Evolutionary conservation across 1,140 invertebrate species (phyloP).

Genomic region (Achatina immaculata): DNA sequence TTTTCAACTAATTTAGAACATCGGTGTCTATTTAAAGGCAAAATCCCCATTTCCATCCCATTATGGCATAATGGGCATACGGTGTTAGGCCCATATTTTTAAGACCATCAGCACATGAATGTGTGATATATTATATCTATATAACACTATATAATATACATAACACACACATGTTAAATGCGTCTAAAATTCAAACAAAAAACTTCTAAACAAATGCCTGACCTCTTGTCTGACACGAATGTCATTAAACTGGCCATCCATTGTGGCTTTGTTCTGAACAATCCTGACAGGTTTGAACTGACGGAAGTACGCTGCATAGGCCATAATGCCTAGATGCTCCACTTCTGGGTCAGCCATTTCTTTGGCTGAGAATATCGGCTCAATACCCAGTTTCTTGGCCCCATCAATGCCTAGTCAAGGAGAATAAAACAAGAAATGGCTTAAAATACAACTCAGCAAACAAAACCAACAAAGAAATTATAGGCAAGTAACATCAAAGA

Average conservation of each 20-base stretch:
- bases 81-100: too few species aligned
- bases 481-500: background rate
- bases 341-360: constrained; percentile 95
- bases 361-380: constrained; percentile 89
- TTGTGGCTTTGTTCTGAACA: constrained; percentile 55
- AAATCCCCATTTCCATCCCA: too few species aligned
- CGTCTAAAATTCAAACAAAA: too few species aligned
- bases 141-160: too few species aligned
- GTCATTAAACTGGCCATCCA: constrained; percentile 55
- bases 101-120: too few species aligned
- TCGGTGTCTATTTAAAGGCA: too few species aligned
- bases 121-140: too few species aligned
- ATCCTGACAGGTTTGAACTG: constrained; percentile 80
- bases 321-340: constrained; percentile 96
- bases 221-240: constrained; percentile 58
- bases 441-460: background rate
- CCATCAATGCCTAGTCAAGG: constrained; percentile 65
- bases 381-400: constrained; percentile 78
- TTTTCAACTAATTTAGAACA: too few species aligned
- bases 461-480: background rate
- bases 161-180: too few species aligned
- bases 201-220: constrained; percentile 13
- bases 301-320: constrained; percentile 90
- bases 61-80: too few species aligned
- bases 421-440: background rate